Percentiles rank a stretch among this genome's conserved stretches.
Conservation (phyloP, 2,113 vertebrate genomes). For the Calonectris borealis region DNA sequence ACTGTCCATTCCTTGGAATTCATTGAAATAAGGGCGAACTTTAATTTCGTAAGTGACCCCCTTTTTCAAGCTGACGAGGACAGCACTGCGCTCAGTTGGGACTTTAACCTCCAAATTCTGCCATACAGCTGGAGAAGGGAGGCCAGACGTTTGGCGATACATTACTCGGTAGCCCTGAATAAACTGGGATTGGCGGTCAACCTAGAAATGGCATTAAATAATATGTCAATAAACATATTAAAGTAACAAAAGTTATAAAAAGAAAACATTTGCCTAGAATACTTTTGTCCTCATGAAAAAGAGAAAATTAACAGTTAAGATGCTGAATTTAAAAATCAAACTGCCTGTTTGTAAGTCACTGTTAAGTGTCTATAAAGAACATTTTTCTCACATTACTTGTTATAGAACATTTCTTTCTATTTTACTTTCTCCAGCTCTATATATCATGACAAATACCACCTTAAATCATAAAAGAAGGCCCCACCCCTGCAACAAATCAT, state of each 20-base stretch:
- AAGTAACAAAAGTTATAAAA: background rate
- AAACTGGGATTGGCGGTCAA: conserved; percentile 96
- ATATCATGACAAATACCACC: background rate
- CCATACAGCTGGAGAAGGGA: conserved; percentile 84
- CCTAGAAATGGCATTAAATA: conserved; percentile 70
- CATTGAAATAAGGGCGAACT: conserved; percentile 97
- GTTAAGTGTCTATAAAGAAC: background rate
- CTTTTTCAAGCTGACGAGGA: conserved; percentile 88
- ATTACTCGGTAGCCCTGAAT: conserved; percentile 96
- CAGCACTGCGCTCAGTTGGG: conserved; percentile 86
- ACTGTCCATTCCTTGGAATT: conserved; percentile 98
- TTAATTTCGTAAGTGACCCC: conserved; percentile 96
- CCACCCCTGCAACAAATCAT: background rate
- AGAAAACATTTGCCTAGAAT: background rate
- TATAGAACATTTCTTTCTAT: background rate
- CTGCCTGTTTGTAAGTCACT: background rate
- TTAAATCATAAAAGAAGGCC: background rate
- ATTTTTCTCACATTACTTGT: background rate
- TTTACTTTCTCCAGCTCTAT: background rate
- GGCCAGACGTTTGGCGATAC: conserved; percentile 90
- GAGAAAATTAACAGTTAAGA: background rate
- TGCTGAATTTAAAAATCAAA: background rate
- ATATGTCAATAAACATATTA: background rate
- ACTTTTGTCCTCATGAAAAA: background rate
- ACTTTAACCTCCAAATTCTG: conserved; percentile 92